phyloP scores from a whole-genome alignment of 2,113 vertebrate genomes.

The Percopsis transmontana region DNA sequence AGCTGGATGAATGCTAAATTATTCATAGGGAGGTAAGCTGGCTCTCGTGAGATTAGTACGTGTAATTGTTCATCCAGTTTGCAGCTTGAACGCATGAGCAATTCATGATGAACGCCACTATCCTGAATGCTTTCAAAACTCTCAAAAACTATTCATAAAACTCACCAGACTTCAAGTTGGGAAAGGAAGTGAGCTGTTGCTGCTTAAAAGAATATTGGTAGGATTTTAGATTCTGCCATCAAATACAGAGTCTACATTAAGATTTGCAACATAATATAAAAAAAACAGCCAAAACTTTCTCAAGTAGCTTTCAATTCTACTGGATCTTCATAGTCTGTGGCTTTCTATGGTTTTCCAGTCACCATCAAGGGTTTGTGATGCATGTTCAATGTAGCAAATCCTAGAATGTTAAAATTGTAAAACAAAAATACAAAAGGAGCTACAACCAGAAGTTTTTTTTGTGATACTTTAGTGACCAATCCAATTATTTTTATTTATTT shows the following conservation, averaged over 20 bases:
- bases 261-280: too few species aligned
- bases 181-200: constrained; percentile 1
- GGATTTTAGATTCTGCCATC: background rate
- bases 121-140: constrained; percentile 32
- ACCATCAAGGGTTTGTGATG: too few species aligned
- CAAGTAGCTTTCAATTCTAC: background rate
- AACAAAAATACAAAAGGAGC: too few species aligned
- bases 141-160: constrained; percentile 38
- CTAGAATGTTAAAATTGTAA: too few species aligned
- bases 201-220: background rate
- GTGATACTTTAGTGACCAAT: too few species aligned
- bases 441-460: too few species aligned
- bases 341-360: too few species aligned
- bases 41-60: constrained; percentile 61
- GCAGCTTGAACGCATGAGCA: constrained; percentile 30
- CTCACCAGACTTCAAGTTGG: constrained; percentile 26
- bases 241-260: background rate
- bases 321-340: background rate
- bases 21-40: constrained; percentile 69
- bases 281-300: too few species aligned
- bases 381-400: too few species aligned
- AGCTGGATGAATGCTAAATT: constrained; percentile 68
- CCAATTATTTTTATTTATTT: too few species aligned
- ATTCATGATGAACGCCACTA: constrained; percentile 34
- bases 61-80: constrained; percentile 65